Conservation (phyloP, 92 coral and sea anemone genomes). For the Zoanthus solanderi region DNA sequence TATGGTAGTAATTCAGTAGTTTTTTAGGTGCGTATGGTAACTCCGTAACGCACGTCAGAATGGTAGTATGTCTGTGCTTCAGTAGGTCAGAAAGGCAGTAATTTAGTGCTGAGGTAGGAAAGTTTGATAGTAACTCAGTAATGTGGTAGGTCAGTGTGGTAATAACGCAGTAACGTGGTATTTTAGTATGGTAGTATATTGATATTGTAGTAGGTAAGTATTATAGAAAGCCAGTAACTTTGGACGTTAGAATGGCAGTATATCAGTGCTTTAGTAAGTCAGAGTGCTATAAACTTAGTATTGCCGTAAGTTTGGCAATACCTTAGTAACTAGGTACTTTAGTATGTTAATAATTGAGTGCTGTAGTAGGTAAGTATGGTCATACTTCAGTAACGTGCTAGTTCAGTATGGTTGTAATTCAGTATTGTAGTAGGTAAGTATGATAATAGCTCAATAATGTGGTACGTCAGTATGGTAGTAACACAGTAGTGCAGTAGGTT, state of each 20-base stretch:
- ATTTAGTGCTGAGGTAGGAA: no score
- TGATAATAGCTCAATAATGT: not conserved
- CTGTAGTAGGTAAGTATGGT: not conserved
- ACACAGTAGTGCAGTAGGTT: not conserved
- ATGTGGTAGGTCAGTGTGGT: no score
- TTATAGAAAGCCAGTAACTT: not conserved
- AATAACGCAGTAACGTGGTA: not conserved
- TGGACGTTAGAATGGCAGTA: not conserved
- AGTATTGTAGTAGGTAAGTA: no score
- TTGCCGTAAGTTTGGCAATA: not conserved
- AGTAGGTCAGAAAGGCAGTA: no score
- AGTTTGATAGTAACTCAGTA: no score
- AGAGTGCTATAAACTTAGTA: not conserved
- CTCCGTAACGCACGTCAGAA: no score
- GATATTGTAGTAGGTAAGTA: slow-evolving; percentile 1
- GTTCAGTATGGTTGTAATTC: no score
- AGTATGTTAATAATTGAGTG: not conserved
- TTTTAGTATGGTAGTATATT: not conserved
- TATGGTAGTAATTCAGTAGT: no score
- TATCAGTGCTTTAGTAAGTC: not conserved
- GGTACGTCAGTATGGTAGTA: not conserved
- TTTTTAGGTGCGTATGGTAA: no score
- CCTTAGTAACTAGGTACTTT: not conserved
- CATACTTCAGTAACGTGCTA: not conserved
- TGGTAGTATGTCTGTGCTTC: no score